Percentiles rank a stretch among this genome's conserved stretches.
Evolutionary conservation across 2,888 invertebrate species (phyloP).

Genomic region (Theodoxus fluviatilis): DNA sequence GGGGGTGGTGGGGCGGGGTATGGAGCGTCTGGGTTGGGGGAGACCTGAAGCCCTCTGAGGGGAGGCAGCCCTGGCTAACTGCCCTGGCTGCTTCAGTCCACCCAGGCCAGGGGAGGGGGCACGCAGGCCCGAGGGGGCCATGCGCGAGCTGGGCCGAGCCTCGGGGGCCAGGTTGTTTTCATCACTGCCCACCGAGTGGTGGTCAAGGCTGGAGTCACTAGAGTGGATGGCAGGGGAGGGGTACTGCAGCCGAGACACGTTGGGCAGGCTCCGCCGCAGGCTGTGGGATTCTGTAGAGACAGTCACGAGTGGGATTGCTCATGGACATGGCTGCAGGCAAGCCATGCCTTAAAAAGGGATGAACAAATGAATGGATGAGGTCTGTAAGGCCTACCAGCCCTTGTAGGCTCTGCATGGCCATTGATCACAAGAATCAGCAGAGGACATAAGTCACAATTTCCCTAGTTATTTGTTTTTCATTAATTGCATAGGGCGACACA

Average conservation of each 20-base stretch:
- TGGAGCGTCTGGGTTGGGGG: slow-evolving; percentile 48
- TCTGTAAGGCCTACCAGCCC: no score
- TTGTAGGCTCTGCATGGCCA: no score
- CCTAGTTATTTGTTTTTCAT: no score
- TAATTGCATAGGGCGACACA: no score
- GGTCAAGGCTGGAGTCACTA: slow-evolving; percentile 54
- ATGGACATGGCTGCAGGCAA: no score
- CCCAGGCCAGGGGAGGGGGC: slow-evolving; percentile 35
- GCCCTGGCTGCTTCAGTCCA: slow-evolving; percentile 39
- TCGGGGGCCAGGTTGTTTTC: slow-evolving; percentile 41
- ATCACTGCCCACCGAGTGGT: slow-evolving; percentile 43
- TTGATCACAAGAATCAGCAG: no score
- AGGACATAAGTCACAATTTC: no score
- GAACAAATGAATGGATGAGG: no score
- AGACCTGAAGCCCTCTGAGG: slow-evolving; percentile 54
- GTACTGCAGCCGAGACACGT: slow-evolving; percentile 47
- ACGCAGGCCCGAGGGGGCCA: slow-evolving; percentile 24
- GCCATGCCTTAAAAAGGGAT: no score
- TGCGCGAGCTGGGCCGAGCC: slow-evolving; percentile 32
- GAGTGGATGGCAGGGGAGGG: slow-evolving; percentile 43
- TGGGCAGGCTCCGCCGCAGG: slow-evolving; percentile 50
- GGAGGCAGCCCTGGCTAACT: no score
- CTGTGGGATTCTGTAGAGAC: slow-evolving; percentile 41
- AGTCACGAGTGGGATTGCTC: no score
- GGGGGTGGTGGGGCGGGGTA: slow-evolving; percentile 45